These are phyloP conservation scores for Atta texana DNA, from an alignment of 1,140 invertebrate species.

Conservation along the genomic window DNA sequence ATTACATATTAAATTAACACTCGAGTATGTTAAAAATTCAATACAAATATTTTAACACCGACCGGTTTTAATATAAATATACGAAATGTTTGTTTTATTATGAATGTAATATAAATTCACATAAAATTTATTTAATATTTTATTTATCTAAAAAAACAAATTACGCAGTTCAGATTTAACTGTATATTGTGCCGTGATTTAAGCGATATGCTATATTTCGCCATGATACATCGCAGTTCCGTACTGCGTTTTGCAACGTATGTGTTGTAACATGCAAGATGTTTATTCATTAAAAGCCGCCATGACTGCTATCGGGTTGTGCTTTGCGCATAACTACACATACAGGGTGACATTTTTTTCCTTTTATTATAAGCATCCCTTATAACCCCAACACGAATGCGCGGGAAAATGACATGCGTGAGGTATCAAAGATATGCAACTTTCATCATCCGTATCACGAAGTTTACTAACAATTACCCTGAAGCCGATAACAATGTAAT, in stretches of 20 bases:
- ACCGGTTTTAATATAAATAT: too few species aligned
- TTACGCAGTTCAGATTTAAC: neutral
- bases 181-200: neutral
- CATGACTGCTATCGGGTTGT: constrained; percentile 1
- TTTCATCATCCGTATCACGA: constrained; percentile 58
- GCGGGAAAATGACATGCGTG: constrained; percentile 25
- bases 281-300: constrained; percentile 51
- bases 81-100: too few species aligned
- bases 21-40: too few species aligned
- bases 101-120: neutral
- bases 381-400: neutral
- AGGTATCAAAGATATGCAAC: constrained; percentile 37
- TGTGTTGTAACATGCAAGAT: constrained; percentile 43
- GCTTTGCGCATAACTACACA: constrained; percentile 2
- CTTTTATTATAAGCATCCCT: neutral
- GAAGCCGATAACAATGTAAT: constrained; percentile 56
- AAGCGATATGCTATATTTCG: neutral
- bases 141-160: constrained; percentile 3
- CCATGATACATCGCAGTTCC: constrained; percentile 11
- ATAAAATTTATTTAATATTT: neutral
- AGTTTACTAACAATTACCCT: constrained; percentile 48
- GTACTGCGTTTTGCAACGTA: neutral
- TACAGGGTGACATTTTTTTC: neutral
- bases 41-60: too few species aligned
- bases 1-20: too few species aligned